Base-by-base conservation (phyloP, 2,888 invertebrate genomes). In the Rhagonycha lutea region DNA sequence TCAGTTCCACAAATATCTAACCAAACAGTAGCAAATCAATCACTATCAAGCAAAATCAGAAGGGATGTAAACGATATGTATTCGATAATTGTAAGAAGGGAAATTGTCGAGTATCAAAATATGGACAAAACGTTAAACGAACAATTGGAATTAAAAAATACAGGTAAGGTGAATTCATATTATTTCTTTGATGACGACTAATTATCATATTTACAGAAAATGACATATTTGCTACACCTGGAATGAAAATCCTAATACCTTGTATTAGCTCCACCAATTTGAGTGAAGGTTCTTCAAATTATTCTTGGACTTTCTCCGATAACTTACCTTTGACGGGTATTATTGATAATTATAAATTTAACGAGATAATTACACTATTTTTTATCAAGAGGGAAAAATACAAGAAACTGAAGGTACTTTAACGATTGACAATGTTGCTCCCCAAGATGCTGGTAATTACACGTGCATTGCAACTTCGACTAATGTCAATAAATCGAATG, bases 401-500 rank as follows among this genome's bases (percentile, higher is more conserved):
- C 80, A 80, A 67, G 81, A 82, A 68, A 79, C 72, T n/a, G 84
- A 84, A 67, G 83, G 85, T 11, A 79, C 80, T 14, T 78, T 87
- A 62, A 78, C 81, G 1, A 82, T 88, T 26, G 83, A 84, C n/a
- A 83, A 85, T 62, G 81, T 86, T 5, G 80, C 84, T 26, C 81
- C 85, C 12, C 85, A 86, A 79, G 85, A 87, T 70, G 82, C 84
- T 14, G 87, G 87, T 5, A 88, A 87, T 77, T 88, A 88, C 76
- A 86, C 86, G 4, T 88, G 88, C 76, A 82, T 81, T 0, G 80
- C 83, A 71, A 81, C 69, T 62, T 75, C 75, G 14, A 79, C 72
- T 18, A 75, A 67, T 62, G 82, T 73, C 9, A 76, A 80, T 12
- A 78, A 78, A 24, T 69, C 79, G 8, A 68, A 12, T 8, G 67